phyloP scores from a whole-genome alignment of 2,888 invertebrate genomes.

The Resseliella maxima region DNA sequence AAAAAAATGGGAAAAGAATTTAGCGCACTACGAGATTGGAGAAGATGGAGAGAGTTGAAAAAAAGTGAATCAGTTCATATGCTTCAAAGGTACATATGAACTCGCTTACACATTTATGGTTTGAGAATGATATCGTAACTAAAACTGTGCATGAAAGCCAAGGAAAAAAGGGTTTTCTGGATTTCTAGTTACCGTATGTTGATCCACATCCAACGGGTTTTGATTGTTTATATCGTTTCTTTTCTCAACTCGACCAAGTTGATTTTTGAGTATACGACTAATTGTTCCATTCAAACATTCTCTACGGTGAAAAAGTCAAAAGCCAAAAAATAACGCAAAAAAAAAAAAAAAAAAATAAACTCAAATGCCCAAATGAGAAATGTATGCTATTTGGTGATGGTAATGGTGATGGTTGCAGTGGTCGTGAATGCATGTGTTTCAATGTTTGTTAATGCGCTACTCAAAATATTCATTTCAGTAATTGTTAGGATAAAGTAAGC shows the following conservation, averaged over 20 bases:
- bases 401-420: not conserved
- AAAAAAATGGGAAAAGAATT: not conserved
- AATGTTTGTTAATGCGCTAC: not conserved
- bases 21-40: not conserved
- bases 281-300: conserved; percentile 53
- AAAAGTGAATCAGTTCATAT: not conserved
- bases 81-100: conserved; percentile 37
- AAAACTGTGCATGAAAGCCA: not conserved
- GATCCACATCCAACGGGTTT: not conserved
- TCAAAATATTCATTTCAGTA: conserved; percentile 53
- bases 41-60: too few relatives aligned
- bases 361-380: not conserved
- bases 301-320: not conserved
- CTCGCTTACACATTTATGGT: not conserved
- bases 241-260: conserved; percentile 53
- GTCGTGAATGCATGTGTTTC: not conserved
- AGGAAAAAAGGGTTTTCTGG: not conserved
- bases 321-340: conserved; percentile 22
- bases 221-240: conserved; percentile 44
- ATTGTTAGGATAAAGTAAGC: conserved; percentile 36
- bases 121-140: not conserved
- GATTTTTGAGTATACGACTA: conserved; percentile 53
- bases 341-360: too few relatives aligned
- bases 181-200: not conserved
- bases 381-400: not conserved